Percentiles rank a stretch among this genome's conserved stretches.
These are phyloP conservation scores for Isoperla grammatica DNA, from an alignment of 2,888 invertebrate species.

Conservation along the genomic window DNA sequence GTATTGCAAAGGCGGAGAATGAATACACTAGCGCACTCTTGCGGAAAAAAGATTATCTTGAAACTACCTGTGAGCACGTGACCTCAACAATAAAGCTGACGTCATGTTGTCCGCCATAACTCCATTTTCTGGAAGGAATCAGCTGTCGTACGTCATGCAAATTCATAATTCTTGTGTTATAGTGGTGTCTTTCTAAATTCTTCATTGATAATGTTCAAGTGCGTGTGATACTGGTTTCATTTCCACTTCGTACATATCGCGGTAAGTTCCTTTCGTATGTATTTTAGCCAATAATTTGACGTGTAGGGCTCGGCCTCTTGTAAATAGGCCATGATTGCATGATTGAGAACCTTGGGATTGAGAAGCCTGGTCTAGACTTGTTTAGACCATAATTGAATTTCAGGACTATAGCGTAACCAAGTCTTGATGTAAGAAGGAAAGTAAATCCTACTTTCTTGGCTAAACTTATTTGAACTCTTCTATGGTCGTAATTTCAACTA, in stretches of 20 bases:
- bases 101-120: slow-evolving; percentile 27
- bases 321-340: slow-evolving; percentile 11
- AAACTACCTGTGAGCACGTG: too few relatives aligned
- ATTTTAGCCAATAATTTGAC: background rate
- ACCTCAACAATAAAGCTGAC: slow-evolving; percentile 21
- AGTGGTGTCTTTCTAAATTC: slow-evolving; percentile 1
- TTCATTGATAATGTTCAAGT: slow-evolving; percentile 7
- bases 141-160: slow-evolving; percentile 32
- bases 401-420: too few relatives aligned
- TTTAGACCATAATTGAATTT: background rate
- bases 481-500: too few relatives aligned
- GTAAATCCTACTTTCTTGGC: too few relatives aligned
- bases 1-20: too few relatives aligned
- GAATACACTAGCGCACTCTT: too few relatives aligned
- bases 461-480: too few relatives aligned
- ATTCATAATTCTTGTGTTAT: slow-evolving; percentile 4
- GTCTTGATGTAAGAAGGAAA: too few relatives aligned
- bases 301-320: background rate
- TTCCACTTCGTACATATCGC: background rate
- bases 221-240: slow-evolving; percentile 1
- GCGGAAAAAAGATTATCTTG: too few relatives aligned
- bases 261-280: background rate
- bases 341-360: too few relatives aligned
- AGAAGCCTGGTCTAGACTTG: background rate
- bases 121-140: slow-evolving; percentile 30